These are phyloP conservation scores for Colius striatus DNA, from an alignment of 2,113 vertebrate species.

Conservation along the genomic window DNA sequence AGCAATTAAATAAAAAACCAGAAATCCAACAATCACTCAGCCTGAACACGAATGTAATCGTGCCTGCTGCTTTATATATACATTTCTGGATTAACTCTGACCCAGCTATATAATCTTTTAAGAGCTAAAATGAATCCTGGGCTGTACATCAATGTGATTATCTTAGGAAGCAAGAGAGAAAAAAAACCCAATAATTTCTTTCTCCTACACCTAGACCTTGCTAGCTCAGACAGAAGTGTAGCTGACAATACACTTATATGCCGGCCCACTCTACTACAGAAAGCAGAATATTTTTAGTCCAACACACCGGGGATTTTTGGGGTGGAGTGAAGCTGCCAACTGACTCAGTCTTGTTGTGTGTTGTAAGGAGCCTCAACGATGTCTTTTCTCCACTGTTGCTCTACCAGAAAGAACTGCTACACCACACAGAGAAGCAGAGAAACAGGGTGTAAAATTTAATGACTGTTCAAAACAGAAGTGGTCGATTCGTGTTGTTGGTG, in stretches of 20 bases:
- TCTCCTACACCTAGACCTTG: neutral
- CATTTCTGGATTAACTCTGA: slow-evolving; percentile 53
- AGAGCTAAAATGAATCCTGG: slow-evolving; percentile 44
- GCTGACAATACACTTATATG: neutral
- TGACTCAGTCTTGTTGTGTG: neutral
- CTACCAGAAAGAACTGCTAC: neutral
- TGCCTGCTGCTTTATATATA: neutral
- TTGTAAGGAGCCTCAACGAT: neutral
- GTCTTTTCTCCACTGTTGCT: neutral
- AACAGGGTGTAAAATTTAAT: neutral
- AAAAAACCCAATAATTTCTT: neutral
- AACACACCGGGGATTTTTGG: neutral
- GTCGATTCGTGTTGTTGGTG: neutral
- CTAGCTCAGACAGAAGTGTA: neutral
- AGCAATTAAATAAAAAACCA: neutral
- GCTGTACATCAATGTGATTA: slow-evolving; percentile 17
- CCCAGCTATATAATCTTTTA: slow-evolving; percentile 62
- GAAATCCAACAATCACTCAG: neutral
- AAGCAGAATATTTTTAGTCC: neutral
- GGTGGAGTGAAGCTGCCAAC: neutral
- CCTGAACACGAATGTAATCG: neutral
- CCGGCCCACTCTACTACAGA: neutral
- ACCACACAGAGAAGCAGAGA: neutral
- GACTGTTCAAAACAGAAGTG: neutral
- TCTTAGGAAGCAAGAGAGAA: neutral